Conservation (phyloP, 1,140 invertebrate species). For the Centruroides vittatus region DNA sequence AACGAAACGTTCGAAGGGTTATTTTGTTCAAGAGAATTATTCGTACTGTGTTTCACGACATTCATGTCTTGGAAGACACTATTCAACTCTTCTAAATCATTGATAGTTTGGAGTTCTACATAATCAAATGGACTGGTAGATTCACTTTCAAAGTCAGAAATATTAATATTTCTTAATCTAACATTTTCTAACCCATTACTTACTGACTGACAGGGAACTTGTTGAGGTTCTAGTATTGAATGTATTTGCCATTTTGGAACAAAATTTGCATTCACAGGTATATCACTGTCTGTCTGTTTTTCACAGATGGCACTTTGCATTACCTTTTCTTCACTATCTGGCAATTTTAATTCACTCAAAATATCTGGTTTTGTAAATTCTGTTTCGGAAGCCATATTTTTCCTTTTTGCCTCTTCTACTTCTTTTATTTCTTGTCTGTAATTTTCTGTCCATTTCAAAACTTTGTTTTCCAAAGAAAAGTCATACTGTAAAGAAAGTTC, state of each 20-base stretch:
- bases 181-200: not conserved
- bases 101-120: constrained; percentile 75
- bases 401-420: constrained; percentile 18
- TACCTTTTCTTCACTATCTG: not conserved
- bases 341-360: not conserved
- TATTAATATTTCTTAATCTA: constrained; percentile 7
- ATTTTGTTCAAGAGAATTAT: too few relatives aligned
- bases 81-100: constrained; percentile 72
- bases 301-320: not conserved
- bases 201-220: not conserved
- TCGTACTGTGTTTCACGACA: too few relatives aligned
- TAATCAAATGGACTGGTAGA: constrained; percentile 81
- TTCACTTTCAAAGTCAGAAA: constrained; percentile 64
- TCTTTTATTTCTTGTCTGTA: constrained; percentile 43
- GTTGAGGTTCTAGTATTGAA: not conserved
- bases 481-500: constrained; percentile 7
- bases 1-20: too few relatives aligned
- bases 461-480: constrained; percentile 5
- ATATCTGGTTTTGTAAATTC: constrained; percentile 21
- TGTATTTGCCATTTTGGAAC: not conserved
- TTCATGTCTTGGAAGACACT: constrained; percentile 30
- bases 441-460: constrained; percentile 33
- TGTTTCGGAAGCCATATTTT: constrained; percentile 2
- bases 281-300: not conserved
- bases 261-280: not conserved